These are phyloP conservation scores for Acronicta leporina DNA, from an alignment of 2,888 invertebrate species.

Conservation along the genomic window DNA sequence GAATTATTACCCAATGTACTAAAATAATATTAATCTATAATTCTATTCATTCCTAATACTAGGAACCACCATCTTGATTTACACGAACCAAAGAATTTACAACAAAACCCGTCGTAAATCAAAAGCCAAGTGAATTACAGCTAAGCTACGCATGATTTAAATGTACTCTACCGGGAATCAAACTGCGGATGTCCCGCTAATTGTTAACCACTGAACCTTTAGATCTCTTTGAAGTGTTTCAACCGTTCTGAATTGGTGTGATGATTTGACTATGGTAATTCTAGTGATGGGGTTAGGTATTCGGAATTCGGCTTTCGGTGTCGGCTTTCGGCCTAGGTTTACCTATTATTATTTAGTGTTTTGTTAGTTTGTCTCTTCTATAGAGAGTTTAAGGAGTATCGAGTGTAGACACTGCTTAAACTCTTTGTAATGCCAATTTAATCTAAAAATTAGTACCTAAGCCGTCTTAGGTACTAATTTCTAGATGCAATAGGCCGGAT, in stretches of 20 bases:
- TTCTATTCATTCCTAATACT: background rate
- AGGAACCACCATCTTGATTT: constrained; percentile 34
- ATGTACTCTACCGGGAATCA: constrained; percentile 57
- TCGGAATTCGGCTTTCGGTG: constrained; percentile 1
- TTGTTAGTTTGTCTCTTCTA: no score
- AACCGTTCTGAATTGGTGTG: constrained; percentile 20
- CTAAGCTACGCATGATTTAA: constrained; percentile 55
- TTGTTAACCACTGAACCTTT: constrained; percentile 47
- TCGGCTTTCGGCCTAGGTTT: constrained; percentile 10
- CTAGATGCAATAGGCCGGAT: no score
- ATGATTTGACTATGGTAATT: constrained; percentile 16
- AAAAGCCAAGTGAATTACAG: constrained; percentile 34
- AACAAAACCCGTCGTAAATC: constrained; percentile 49
- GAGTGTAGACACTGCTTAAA: no score
- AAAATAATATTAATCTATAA: background rate
- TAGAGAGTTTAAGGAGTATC: no score
- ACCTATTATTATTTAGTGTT: background rate
- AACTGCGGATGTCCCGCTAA: constrained; percentile 55
- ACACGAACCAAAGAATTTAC: constrained; percentile 26
- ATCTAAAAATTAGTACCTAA: no score
- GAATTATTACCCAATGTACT: background rate
- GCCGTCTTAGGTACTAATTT: no score
- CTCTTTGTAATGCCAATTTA: no score
- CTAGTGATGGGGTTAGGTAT: constrained; percentile 16
- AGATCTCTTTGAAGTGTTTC: constrained; percentile 47